A percentile compares a stretch with the other conserved stretches of the same genome.
phyloP scores from a whole-genome alignment of 2,113 vertebrate species.

The Antennarius striatus region DNA sequence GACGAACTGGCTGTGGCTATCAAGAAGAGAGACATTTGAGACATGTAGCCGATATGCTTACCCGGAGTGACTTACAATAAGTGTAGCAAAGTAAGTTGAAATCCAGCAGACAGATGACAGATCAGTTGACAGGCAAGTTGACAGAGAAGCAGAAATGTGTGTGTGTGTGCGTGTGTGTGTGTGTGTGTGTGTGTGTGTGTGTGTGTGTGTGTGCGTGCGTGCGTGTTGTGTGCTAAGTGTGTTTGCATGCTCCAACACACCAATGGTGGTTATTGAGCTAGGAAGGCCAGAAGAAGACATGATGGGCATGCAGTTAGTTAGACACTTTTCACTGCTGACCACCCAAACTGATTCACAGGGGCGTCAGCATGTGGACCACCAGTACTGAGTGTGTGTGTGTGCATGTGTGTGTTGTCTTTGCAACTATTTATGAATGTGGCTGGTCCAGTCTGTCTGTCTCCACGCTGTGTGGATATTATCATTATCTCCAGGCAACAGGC shows the following conservation, averaged over 20 bases:
- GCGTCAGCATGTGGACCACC: slow-evolving; percentile 55
- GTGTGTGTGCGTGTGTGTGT: slow-evolving; percentile 3
- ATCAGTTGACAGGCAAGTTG: slow-evolving; percentile 40
- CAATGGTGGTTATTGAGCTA: slow-evolving; percentile 34
- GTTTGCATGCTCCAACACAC: slow-evolving; percentile 1
- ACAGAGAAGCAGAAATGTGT: slow-evolving; percentile 37
- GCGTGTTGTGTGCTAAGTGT: not conserved
- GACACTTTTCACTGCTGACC: slow-evolving; percentile 63
- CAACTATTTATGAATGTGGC: slow-evolving; percentile 27
- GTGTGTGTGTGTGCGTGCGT: slow-evolving; percentile 1
- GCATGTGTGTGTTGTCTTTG: slow-evolving; percentile 8
- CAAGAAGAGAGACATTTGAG: slow-evolving; percentile 41
- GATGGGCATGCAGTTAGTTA: slow-evolving; percentile 64
- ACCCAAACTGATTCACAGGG: slow-evolving; percentile 58
- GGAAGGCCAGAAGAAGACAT: slow-evolving; percentile 53
- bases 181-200: slow-evolving; percentile 5
- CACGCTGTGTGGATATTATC: not conserved
- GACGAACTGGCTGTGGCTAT: slow-evolving; percentile 28
- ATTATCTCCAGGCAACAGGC: slow-evolving; percentile 28
- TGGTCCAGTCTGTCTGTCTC: slow-evolving; percentile 16
- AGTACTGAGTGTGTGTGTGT: slow-evolving; percentile 21
- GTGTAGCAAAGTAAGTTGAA: slow-evolving; percentile 36
- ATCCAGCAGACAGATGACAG: slow-evolving; percentile 37
- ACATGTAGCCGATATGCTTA: slow-evolving; percentile 11
- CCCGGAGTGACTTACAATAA: slow-evolving; percentile 20